Conservation (phyloP, 2,113 vertebrate species). For the Carassius auratus region DNA sequence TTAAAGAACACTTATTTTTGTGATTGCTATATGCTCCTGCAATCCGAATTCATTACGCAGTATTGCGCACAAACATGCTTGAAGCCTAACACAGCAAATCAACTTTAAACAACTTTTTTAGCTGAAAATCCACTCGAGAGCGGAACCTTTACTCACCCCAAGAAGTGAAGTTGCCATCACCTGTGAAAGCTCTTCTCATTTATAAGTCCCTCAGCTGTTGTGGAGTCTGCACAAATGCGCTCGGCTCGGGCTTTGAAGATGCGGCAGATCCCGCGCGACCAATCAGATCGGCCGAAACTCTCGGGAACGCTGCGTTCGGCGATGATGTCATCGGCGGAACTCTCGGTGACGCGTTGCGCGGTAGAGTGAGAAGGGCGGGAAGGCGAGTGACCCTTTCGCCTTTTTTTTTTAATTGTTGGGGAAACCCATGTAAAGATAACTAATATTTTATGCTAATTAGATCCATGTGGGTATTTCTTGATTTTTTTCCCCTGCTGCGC, state of each 20-base stretch:
- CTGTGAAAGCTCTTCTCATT: constrained; percentile 89
- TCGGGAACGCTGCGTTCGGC: background rate
- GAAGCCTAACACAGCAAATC: too few relatives aligned
- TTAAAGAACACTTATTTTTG: too few relatives aligned
- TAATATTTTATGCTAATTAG: constrained; percentile 10
- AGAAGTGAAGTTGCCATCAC: constrained; percentile 97
- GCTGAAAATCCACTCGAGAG: constrained; percentile 57
- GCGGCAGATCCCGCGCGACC: constrained; percentile 81
- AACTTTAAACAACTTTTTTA: background rate
- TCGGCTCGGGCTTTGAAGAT: constrained; percentile 91
- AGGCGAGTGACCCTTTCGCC: background rate
- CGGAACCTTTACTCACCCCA: constrained; percentile 87
- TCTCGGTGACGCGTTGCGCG: background rate
- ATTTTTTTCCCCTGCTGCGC: background rate
- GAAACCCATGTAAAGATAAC: constrained; percentile 21
- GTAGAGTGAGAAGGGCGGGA: constrained; percentile 34
- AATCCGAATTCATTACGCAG: background rate
- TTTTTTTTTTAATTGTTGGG: constrained; percentile 26
- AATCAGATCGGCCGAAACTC: constrained; percentile 74
- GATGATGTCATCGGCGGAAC: constrained; percentile 37
- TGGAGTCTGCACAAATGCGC: constrained; percentile 85
- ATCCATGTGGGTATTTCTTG: background rate
- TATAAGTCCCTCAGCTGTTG: constrained; percentile 87
- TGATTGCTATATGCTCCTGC: too few relatives aligned
- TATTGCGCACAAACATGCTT: background rate